Conservation (phyloP, 2,113 vertebrate species). For the Spea bombifrons region DNA sequence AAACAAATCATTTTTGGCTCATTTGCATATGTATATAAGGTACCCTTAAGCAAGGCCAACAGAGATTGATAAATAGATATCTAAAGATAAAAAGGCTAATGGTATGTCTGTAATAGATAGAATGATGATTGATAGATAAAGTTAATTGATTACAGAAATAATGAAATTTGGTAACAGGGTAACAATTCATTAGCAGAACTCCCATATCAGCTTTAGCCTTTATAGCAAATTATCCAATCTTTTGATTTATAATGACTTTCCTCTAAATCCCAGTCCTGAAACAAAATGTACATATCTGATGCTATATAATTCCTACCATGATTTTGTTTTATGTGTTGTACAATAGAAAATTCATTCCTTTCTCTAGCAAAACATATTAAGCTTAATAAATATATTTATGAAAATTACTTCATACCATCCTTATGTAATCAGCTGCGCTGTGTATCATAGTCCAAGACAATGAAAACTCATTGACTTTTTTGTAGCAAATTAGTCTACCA, state of each 20-base stretch:
- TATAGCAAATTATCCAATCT: slow-evolving; percentile 51
- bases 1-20: too few relatives aligned
- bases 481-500: slow-evolving; percentile 88
- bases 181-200: slow-evolving; percentile 53
- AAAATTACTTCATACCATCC: slow-evolving; percentile 86
- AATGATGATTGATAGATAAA: too few relatives aligned
- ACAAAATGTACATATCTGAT: neutral
- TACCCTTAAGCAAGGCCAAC: too few relatives aligned
- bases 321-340: slow-evolving; percentile 63
- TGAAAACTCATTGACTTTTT: slow-evolving; percentile 85
- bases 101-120: too few relatives aligned
- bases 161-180: too few relatives aligned
- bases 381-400: slow-evolving; percentile 94
- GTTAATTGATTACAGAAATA: too few relatives aligned
- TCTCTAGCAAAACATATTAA: slow-evolving; percentile 79
- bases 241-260: slow-evolving; percentile 54
- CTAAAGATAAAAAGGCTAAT: too few relatives aligned
- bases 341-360: slow-evolving; percentile 65
- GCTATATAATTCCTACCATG: slow-evolving; percentile 23
- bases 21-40: too few relatives aligned
- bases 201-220: slow-evolving; percentile 54
- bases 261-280: slow-evolving; percentile 51
- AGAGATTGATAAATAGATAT: too few relatives aligned
- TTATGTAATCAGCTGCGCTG: slow-evolving; percentile 88
- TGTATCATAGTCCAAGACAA: slow-evolving; percentile 83